Base-by-base conservation (phyloP, 1,140 invertebrate genomes). In the Lepeophtheirus salmonis region DNA sequence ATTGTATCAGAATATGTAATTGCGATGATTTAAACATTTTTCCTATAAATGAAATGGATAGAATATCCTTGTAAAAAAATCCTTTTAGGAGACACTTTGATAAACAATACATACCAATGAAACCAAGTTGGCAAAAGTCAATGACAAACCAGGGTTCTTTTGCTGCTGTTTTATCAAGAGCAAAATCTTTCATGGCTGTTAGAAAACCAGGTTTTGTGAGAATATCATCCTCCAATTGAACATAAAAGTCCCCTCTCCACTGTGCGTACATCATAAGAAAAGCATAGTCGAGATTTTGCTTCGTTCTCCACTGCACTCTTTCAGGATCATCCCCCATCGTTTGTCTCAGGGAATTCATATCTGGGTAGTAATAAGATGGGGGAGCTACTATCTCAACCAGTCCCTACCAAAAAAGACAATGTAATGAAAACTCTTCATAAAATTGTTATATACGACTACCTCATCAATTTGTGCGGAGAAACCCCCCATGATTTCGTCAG, bases 211-310 rank as follows among this genome's bases (percentile, higher is more conserved):
- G 82, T 70, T 90, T 92, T 0, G 88, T 83, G 21, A 95, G 74
- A 62, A 97, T 86, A 70, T 97, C 92, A 71, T 97, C 94, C 75
- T 97, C 92, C 6, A 97, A 73, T 77, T 96, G 75, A 25, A 76
- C 68, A 69, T 78, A 76, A 68, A 74, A 77, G n/a, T 70, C 67
- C 20, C 74, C 73, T 63, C 74, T 72, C 41, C 69, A 78, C 66
- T 89, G 84, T 10, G 84, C 83, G 70, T 95, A 96, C 63, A 91
- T 84, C 92, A 97, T 97, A 0, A 97, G 74, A 71, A 89, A 97
- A 3, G 89, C 84, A 71, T 87, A 92, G 70, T 97, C 92, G 50
- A 94, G 74, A 72, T 96, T 96, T 71, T 97, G 92, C 69, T 97
- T 97, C 1, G 89, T 90, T 52, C 91, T 75, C 92, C 92, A 97